Base-by-base conservation (phyloP, 2,888 invertebrate species). In the Nowickia ferox region DNA sequence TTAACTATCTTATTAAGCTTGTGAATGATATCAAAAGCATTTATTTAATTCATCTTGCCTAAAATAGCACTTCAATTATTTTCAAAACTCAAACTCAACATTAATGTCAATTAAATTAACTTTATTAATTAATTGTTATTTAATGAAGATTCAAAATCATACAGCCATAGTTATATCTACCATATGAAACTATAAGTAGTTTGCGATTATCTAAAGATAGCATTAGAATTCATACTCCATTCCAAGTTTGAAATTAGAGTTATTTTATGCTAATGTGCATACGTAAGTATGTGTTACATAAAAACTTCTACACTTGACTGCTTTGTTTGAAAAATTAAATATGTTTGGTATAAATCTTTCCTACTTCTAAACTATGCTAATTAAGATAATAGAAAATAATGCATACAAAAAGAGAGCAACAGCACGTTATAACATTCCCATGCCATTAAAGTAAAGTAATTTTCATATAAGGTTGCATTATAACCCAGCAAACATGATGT, bases 51-150 rank as follows among this genome's bases (percentile, higher is more conserved):
- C 10, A 53, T 53, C 4, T 19, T 17, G 19, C 19, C 19, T 53
- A 53, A 9, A 53, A 53, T 53, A 17, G 19, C n/a, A 53, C 11
- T 53, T 10, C 0, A 53, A 53, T 17, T 19, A 51, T 6, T 19
- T 17, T 17, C 9, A 53, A 53, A 53, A 53, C 53, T 53, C 19
- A 53, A 53, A 53, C 53, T 53, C n/a, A 53, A 53, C 19, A 53
- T 53, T 53, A 53, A 53, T 53, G 10, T 53, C 53, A 53, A 53
- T 53, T 53, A 53, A 53, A 19, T 17, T 53, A 17, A 19, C 8
- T 53, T 53, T 53, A 53, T 53, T 53, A 53, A 19, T 17, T n/a
- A 53, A 53, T 53, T n/a, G 19, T 53, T 53, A 30, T 30, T 30
- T 30, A 30, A 30, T 30, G 30, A 30, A 30, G 30, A 30, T 6